These are phyloP conservation scores for Cyclopterus lumpus DNA, from an alignment of 2,797 vertebrate genomes.

Conservation along the genomic window DNA sequence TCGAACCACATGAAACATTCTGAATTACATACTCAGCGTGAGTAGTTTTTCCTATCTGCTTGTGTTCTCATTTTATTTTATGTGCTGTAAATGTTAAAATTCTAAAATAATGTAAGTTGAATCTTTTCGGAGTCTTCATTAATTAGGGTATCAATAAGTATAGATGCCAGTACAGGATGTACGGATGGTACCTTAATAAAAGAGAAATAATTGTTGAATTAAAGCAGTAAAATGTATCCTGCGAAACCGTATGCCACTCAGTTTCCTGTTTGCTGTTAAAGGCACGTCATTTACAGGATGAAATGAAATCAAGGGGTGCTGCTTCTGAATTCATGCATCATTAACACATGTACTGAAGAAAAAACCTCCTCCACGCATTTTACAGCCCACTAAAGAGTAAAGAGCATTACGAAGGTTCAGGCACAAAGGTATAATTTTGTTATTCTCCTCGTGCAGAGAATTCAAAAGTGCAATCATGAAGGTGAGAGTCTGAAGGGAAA, in stretches of 20 bases:
- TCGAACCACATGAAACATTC: slow-evolving; percentile 13
- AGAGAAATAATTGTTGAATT: not conserved
- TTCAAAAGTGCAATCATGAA: slow-evolving; percentile 40
- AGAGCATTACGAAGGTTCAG: slow-evolving; percentile 19
- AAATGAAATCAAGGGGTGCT: not conserved
- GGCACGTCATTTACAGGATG: not conserved
- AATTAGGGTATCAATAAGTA: not conserved
- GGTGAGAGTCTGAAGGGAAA: slow-evolving; percentile 37
- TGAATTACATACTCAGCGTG: slow-evolving; percentile 11
- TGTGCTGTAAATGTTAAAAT: slow-evolving; percentile 16
- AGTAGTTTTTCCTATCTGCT: slow-evolving; percentile 1
- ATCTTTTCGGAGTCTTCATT: slow-evolving; percentile 19
- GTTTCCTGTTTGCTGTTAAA: slow-evolving; percentile 14
- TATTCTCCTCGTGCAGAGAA: slow-evolving; percentile 28
- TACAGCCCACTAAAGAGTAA: slow-evolving; percentile 3
- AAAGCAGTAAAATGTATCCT: not conserved
- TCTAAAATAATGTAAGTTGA: slow-evolving; percentile 12
- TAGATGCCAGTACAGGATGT: not conserved
- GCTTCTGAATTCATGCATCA: slow-evolving; percentile 21
- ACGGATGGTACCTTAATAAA: not conserved
- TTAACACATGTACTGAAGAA: slow-evolving; percentile 24
- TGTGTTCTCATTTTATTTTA: slow-evolving; percentile 9
- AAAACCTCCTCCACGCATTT: not conserved
- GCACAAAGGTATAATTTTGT: slow-evolving; percentile 33
- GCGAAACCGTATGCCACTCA: not conserved